Conservation (phyloP, 2,888 invertebrate species). For the Elegia similella region DNA sequence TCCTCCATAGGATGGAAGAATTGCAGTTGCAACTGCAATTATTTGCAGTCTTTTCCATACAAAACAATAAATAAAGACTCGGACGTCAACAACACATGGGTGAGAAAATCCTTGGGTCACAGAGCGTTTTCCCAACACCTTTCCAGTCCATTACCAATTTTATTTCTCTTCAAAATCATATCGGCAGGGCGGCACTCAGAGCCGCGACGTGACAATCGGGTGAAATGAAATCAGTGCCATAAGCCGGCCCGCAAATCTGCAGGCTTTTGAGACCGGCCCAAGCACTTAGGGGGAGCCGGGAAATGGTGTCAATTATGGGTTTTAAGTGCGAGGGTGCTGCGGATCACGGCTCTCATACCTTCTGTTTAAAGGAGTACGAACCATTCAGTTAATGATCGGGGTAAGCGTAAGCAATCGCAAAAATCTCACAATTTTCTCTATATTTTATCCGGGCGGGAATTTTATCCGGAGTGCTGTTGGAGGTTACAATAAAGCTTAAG, state of each 20-base stretch:
- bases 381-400: conserved; percentile 6
- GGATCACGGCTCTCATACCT: conserved; percentile 15
- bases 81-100: not conserved
- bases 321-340: conserved; percentile 63
- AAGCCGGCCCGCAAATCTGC: conserved; percentile 74
- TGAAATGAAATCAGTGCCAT: conserved; percentile 76
- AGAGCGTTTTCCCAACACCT: conserved; percentile 48
- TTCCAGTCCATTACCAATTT: conserved; percentile 79
- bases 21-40: too few relatives aligned
- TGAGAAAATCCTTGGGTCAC: conserved; percentile 3
- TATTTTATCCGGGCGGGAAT: not conserved
- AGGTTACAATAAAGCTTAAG: conserved; percentile 25
- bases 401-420: conserved; percentile 4
- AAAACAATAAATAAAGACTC: not conserved
- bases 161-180: conserved; percentile 73
- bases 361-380: conserved; percentile 12
- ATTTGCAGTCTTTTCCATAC: not conserved
- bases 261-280: conserved; percentile 60
- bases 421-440: not conserved
- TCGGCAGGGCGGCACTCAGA: conserved; percentile 61
- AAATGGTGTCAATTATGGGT: conserved; percentile 79
- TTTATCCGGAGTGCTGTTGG: conserved; percentile 12
- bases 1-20: too few relatives aligned
- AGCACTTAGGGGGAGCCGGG: conserved; percentile 71
- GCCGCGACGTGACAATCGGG: conserved; percentile 70